Evolutionary conservation across 1,140 invertebrate genomes (phyloP), one percentile per base, ranked within the genome.

Genomic region (Scaptomyza montana): DNA sequence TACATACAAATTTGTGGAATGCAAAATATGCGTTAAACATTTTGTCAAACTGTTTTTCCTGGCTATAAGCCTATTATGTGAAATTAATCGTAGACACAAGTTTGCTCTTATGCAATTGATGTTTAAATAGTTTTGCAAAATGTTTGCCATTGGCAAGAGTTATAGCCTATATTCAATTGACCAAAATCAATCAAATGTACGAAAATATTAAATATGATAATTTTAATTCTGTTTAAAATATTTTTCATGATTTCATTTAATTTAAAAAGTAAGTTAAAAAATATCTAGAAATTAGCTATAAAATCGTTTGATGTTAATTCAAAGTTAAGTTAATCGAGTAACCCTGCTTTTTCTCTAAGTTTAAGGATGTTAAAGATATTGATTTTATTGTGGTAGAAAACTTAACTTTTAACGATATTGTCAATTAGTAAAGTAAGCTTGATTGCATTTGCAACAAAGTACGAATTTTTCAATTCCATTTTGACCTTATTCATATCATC

Each of bases 11-110:
- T 41, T 64, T 72, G 43, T 65, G 79, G 82, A 66, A 87, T 87
- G 69, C 63, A 50, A 67, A 82, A 82, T 74, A 89, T 87, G 84
- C 74, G 76, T 82, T 74, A 77, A 87, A 64, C 71, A 87, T 82
- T 81, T 72, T 61, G 56, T 73, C 56, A 73, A 73, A 62, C 66
- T 36, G 28, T 61, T 61, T 28, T 67, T 33, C 39, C 70, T 13
- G 12, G 19, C 43, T 39, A 45, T 28, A 13, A 21, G 7, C 10
- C n/a, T n/a, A n/a, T 43, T 53, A 82, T 73, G 59, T 50, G 62
- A 59, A 69, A 74, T 81, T 81, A 69, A 74, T 81, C 43, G 68
- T 46, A 62, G 21, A 68, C 30, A 54, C 53, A 60, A 69, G 47
- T 64, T 49, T 78, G 16, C 47, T 55, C 63, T 87, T 85, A 87